Evolutionary conservation across 2,797 vertebrate species (phyloP).

Genomic region (Myotis daubentonii): DNA sequence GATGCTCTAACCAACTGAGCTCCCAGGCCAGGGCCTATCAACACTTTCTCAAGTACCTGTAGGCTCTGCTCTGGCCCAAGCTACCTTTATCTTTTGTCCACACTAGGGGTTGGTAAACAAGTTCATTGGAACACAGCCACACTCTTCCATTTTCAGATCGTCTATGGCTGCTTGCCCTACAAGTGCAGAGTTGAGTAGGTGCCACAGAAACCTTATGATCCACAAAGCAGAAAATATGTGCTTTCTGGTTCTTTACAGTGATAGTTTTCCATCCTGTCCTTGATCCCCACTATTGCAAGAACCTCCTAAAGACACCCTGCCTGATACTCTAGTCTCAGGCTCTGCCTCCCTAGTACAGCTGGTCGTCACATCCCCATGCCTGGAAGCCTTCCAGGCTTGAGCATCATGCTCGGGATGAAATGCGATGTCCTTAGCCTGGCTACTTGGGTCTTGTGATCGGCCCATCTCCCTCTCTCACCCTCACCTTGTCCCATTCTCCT

Average conservation of each 20-base stretch:
- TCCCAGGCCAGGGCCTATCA: not conserved
- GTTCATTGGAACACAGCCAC: not conserved
- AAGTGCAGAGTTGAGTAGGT: not conserved
- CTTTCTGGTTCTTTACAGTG: not conserved
- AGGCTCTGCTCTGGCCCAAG: not conserved
- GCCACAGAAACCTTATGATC: not conserved
- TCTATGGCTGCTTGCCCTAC: not conserved
- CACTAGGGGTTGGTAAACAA: not conserved
- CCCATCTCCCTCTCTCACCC: too few relatives aligned
- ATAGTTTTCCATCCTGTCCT: not conserved
- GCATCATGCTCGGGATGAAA: not conserved
- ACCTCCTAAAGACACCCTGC: not conserved
- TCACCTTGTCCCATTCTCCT: not conserved
- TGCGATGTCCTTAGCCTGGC: not conserved
- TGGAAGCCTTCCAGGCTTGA: not conserved
- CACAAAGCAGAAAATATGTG: slow-evolving; percentile 8
- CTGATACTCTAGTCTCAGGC: not conserved
- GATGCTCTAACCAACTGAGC: not conserved
- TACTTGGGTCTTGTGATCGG: rapidly evolving
- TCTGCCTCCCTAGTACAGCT: too few relatives aligned
- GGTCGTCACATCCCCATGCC: not conserved
- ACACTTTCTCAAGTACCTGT: not conserved
- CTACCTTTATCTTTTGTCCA: not conserved
- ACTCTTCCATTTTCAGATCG: not conserved
- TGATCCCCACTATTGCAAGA: not conserved